Percentiles rank a stretch among this genome's conserved stretches.
Conservation (phyloP, 2,113 vertebrate species). For the Cyprinodon variegatus region DNA sequence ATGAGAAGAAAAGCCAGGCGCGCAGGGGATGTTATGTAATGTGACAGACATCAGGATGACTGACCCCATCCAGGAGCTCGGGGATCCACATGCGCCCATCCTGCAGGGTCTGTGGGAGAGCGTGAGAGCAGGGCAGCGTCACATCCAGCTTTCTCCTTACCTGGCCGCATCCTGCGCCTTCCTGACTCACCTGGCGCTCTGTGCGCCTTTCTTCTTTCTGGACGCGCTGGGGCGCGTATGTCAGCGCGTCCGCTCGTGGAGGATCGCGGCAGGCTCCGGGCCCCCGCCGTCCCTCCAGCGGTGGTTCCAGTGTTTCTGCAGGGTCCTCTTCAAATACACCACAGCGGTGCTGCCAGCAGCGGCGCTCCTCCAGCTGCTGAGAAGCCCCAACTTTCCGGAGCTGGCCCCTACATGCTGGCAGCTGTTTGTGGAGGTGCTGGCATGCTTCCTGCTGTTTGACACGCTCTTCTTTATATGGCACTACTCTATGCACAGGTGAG, state of each 20-base stretch:
- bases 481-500: constrained; percentile 75
- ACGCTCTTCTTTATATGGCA: constrained; percentile 74
- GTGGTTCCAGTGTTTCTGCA: constrained; percentile 64
- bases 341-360: constrained; percentile 62
- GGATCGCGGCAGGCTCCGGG: constrained; percentile 38
- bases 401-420: constrained; percentile 64
- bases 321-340: constrained; percentile 61
- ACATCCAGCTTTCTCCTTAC: constrained; percentile 52
- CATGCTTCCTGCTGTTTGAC: constrained; percentile 78
- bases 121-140: constrained; percentile 26
- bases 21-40: background rate
- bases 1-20: background rate
- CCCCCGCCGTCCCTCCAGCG: constrained; percentile 19
- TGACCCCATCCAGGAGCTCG: fast-evolving
- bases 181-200: constrained; percentile 66
- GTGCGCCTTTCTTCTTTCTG: constrained; percentile 71
- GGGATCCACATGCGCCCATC: background rate
- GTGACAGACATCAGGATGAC: constrained; percentile 29
- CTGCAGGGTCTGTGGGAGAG: constrained; percentile 74
- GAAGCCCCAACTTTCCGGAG: constrained; percentile 26
- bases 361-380: constrained; percentile 48
- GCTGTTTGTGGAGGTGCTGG: constrained; percentile 61
- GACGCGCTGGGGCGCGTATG: constrained; percentile 60
- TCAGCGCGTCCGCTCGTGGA: constrained; percentile 55
- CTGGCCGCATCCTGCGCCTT: constrained; percentile 65